A percentile compares a stretch with the other conserved stretches of the same genome.
phyloP scores from a whole-genome alignment of 2,797 vertebrate species.

The Poecilia gillii region DNA sequence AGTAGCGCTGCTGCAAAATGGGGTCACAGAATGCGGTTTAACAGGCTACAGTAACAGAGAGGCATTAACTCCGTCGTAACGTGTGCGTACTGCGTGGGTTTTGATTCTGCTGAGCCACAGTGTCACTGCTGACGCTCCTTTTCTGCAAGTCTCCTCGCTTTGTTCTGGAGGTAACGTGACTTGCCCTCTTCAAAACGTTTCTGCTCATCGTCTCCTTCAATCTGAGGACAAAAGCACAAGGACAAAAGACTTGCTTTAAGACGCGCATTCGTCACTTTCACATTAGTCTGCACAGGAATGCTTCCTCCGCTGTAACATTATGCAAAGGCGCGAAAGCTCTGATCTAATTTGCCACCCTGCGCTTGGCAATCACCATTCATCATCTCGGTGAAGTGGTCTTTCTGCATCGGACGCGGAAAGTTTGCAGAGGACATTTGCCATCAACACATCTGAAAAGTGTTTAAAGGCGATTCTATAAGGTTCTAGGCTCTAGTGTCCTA shows the following conservation, averaged over 20 bases:
- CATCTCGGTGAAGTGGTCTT: conserved; percentile 18
- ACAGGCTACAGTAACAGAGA: conserved; percentile 42
- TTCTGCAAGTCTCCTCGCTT: conserved; percentile 86
- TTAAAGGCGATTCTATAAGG: neutral
- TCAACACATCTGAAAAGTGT: neutral
- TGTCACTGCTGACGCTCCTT: conserved; percentile 75
- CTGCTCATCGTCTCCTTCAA: conserved; percentile 89
- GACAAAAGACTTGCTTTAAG: conserved; percentile 36
- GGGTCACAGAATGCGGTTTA: conserved; percentile 34
- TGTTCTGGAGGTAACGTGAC: conserved; percentile 90
- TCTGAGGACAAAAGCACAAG: conserved; percentile 69
- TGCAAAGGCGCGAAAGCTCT: conserved; percentile 18
- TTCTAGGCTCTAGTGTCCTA: neutral
- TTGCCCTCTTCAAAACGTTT: conserved; percentile 91
- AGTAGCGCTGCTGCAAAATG: conserved; percentile 35
- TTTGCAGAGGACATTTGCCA: neutral
- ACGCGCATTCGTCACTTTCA: conserved; percentile 24
- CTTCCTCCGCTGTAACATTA: conserved; percentile 22
- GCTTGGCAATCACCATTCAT: conserved; percentile 30
- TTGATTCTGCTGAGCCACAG: conserved; percentile 1
- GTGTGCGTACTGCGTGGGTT: conserved; percentile 26
- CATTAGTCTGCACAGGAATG: conserved; percentile 18
- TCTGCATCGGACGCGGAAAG: conserved; percentile 8
- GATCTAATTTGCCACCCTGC: conserved; percentile 38
- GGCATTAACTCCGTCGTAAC: conserved; percentile 30